phyloP scores from a whole-genome alignment of 1,140 invertebrate genomes.

The Scaptomyza montana region DNA sequence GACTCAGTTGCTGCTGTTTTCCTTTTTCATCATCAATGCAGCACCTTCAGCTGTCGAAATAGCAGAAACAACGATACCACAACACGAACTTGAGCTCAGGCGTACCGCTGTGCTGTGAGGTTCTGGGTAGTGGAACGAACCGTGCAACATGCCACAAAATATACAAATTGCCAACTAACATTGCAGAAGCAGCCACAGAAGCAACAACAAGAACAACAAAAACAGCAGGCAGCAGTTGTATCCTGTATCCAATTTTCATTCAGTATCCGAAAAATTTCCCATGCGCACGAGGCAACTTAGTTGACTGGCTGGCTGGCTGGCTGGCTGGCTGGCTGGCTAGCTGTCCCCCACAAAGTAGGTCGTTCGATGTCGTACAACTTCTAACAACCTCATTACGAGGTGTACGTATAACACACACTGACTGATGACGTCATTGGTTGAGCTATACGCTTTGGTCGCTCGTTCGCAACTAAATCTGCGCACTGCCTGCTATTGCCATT shows the following conservation, averaged over 20 bases:
- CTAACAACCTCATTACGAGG: constrained; percentile 77
- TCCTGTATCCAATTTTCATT: constrained; percentile 79
- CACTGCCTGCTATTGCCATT: constrained; percentile 3
- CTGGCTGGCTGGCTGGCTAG: no score
- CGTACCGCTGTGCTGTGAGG: constrained; percentile 31
- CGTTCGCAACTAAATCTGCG: constrained; percentile 67
- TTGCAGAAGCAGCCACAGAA: constrained; percentile 17
- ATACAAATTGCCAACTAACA: constrained; percentile 55
- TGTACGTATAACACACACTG: constrained; percentile 25
- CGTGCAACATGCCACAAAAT: constrained; percentile 43
- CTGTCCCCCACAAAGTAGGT: constrained; percentile 59
- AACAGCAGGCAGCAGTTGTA: constrained; percentile 37
- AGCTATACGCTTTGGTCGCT: constrained; percentile 56
- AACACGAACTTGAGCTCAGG: constrained; percentile 49
- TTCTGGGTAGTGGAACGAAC: constrained; percentile 33
- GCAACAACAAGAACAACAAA: constrained; percentile 15
- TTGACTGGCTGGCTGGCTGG: not conserved
- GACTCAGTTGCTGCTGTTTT: constrained; percentile 20
- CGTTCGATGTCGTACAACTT: constrained; percentile 66
- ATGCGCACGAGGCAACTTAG: constrained; percentile 37
- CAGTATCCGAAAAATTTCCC: constrained; percentile 65
- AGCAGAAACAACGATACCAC: constrained; percentile 27
- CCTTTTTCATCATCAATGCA: constrained; percentile 44
- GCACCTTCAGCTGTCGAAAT: constrained; percentile 58
- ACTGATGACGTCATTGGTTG: constrained; percentile 77